Base-by-base conservation (phyloP, 2,888 invertebrate genomes). In the Hemaris fuciformis region DNA sequence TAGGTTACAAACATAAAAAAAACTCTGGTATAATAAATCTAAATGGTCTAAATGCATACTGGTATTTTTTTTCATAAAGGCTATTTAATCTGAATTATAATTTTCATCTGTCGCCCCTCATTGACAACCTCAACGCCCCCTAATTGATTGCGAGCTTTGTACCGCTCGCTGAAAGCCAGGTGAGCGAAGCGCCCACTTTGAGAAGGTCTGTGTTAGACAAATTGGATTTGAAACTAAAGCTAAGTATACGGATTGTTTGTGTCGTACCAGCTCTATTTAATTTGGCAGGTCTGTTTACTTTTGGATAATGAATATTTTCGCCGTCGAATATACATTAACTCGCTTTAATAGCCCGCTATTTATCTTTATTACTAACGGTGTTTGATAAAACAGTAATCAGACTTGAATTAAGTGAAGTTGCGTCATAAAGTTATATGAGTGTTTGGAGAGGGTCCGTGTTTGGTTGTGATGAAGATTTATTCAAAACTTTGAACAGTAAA, bases 201-300 rank as follows among this genome's bases (percentile, higher is more conserved):
- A n/a, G n/a, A n/a, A n/a, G n/a, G n/a, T n/a, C n/a, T n/a, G n/a
- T 60, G 27, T 53, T 60, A 38, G 38, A 60, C 20, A 60, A 60
- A 60, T 60, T 60, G 41, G 27, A 48, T 53, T 53, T 60, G 13
- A 27, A 53, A 53, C 53, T 53, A 46, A 46, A 46, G 46, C 46
- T 46, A 53, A 53, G 31, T 31, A 1, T 31, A 31, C 53, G 31
- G 31, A 53, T 31, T 53, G 53, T 53, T 31, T 27, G n/a, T 48
- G 53, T 31, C 53, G 27, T 31, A 31, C 31, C 15, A 53, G 31
- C 31, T 31, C 18, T 18, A 31, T 53, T 53, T 53, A 53, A 53
- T 53, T 53, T 31, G 10, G n/a, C 46, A n/a, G 25, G 27, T 31
- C 18, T 18, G 53, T 53, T 53, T 53, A 31, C 53, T 18, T 53